Evolutionary conservation across 2,113 vertebrate genomes (phyloP), one percentile per base, ranked within the genome.

Genomic region (Oriolus oriolus): DNA sequence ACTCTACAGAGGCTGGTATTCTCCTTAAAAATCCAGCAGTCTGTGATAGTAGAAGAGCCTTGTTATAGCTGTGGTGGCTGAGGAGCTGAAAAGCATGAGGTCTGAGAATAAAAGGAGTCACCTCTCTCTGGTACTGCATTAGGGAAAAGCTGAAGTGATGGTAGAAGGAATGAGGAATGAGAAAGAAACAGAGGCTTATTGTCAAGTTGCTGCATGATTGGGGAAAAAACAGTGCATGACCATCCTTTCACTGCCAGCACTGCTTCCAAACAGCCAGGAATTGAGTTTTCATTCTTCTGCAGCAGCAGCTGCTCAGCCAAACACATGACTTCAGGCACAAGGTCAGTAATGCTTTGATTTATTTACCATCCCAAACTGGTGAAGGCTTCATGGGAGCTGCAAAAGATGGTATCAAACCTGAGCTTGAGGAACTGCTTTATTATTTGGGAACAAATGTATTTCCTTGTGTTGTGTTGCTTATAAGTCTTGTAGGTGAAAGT

Each of bases 1-100:
- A 85, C 88, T 95, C 61, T n/a, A 42, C 44, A 45, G 28, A 79
- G 85, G 12, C 22, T 92, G 92, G 88, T 90, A 94, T 94, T 94
- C 92, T 93, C 70, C 95, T 94, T 94, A 87, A 90, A 91, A 91
- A 71, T 61, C 53, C 84, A 89, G 19, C 71, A 57, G 8, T 27
- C 57, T 82, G 35, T 79, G 82, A 87, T 68, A 87, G 26, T 14
- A 76, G 80, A 68, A 84, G 41, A 60, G 44, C 45, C 44, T 70
- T 65, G 23, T 78, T 84, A 24, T 7, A n/a, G 33, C 16, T 61
- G 39, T 56, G n/a, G n/a, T 31, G 49, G 27, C 27, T 69, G 28
- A 91, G 82, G 82, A 88, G 70, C 26, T 37, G 30, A 76, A 76
- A 85, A 87, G 12, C 53, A 77, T 0, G 1, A 85, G 37, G 20